Conservation (phyloP, 2,888 invertebrate genomes). For the Eupeodes luniger region DNA sequence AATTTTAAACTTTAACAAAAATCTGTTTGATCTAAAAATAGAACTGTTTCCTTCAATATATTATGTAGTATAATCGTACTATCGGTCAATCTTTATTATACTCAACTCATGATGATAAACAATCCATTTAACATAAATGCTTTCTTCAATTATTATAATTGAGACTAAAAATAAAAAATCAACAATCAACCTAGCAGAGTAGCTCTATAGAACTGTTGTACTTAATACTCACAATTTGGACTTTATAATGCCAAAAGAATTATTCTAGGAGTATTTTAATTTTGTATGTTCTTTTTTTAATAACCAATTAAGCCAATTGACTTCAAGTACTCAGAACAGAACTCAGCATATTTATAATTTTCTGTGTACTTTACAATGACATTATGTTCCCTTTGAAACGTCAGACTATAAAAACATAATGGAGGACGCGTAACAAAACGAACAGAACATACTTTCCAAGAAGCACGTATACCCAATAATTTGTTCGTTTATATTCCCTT, state of each 20-base stretch:
- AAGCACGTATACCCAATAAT: conserved; percentile 20
- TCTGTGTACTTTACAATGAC: conserved; percentile 21
- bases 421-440: not conserved
- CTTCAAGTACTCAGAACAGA: conserved; percentile 43
- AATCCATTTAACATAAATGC: conserved; percentile 36
- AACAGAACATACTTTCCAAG: not conserved
- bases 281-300: not conserved
- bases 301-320: conserved; percentile 68
- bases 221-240: not conserved
- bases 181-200: not conserved
- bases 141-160: conserved; percentile 41
- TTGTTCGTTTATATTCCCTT: not conserved
- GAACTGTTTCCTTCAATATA: not conserved
- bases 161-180: conserved; percentile 20
- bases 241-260: not conserved
- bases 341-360: not conserved
- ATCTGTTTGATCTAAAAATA: conserved; percentile 44
- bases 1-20: not conserved
- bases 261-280: not conserved
- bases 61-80: conserved; percentile 7
- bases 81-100: conserved; percentile 44
- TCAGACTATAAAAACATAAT: not conserved
- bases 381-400: not conserved
- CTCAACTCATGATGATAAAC: conserved; percentile 19
- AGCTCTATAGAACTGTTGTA: too few relatives aligned